Evolutionary conservation across 23 tunicate genomes (phyloP).

Genomic region (Trididemnum miniatum): DNA sequence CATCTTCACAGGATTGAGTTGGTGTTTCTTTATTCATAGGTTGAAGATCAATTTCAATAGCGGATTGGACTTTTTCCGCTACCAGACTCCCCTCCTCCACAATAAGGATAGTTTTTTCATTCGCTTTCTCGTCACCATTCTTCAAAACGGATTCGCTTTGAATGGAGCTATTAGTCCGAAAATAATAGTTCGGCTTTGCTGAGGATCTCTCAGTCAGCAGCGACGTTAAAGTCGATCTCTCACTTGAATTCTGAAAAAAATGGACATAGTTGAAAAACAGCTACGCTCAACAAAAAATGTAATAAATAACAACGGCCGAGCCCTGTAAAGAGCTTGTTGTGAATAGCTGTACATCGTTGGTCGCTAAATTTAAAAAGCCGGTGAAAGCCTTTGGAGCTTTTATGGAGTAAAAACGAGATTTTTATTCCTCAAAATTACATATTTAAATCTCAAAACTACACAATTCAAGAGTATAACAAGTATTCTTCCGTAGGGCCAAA

Average conservation of each 20-base stretch:
- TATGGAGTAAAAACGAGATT: too few species aligned
- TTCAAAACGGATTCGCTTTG: not conserved
- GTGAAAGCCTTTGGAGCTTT: too few species aligned
- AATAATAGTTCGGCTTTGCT: not conserved
- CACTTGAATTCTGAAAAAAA: not conserved
- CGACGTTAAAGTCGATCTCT: not conserved
- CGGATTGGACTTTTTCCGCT: not conserved
- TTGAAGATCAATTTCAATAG: not conserved
- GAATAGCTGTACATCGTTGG: too few species aligned
- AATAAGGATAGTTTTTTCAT: not conserved
- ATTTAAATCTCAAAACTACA: too few species aligned
- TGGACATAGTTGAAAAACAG: not conserved
- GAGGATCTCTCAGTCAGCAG: not conserved
- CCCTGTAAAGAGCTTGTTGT: too few species aligned
- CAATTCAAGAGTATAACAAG: too few species aligned
- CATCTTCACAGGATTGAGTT: not conserved
- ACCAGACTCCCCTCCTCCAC: not conserved
- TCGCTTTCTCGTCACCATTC: not conserved
- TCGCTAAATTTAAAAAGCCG: too few species aligned
- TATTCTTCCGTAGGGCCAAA: too few species aligned
- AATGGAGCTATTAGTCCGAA: not conserved
- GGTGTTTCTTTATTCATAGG: not conserved
- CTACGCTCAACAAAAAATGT: too few species aligned
- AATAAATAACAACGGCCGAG: too few species aligned
- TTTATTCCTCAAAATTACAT: too few species aligned